phyloP scores from a whole-genome alignment of 2,888 invertebrate species.

The Ectobius pallidus region DNA sequence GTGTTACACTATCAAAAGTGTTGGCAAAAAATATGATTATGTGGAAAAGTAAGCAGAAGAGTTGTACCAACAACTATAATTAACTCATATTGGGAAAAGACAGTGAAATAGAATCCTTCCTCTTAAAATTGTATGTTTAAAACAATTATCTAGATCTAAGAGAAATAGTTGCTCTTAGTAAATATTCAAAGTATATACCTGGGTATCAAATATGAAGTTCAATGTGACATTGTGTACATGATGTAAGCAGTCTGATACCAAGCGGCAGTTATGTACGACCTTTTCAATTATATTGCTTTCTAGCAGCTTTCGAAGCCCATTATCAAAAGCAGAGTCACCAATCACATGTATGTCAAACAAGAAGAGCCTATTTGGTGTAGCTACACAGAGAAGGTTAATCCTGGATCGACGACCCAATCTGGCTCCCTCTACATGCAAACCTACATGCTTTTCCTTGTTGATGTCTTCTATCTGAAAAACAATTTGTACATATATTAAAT shows the following conservation, averaged over 20 bases:
- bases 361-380: background rate
- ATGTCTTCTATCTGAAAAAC: background rate
- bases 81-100: no score
- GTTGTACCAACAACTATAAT: no score
- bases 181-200: no score
- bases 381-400: background rate
- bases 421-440: background rate
- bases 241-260: conserved; percentile 15
- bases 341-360: conserved; percentile 1
- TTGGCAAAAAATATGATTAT: no score
- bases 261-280: conserved; percentile 11
- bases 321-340: background rate
- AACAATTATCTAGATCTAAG: no score
- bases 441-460: background rate
- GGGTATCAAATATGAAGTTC: conserved; percentile 6
- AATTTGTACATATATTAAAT: no score
- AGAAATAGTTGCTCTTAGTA: no score
- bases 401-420: background rate
- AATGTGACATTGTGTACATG: conserved; percentile 5
- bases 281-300: conserved; percentile 12
- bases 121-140: no score
- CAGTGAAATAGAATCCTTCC: no score
- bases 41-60: no score
- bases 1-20: no score
- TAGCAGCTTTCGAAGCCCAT: background rate